Evolutionary conservation across 2,113 vertebrate genomes (phyloP), one percentile per base, ranked within the genome.

Genomic region (Rhineura floridana): DNA sequence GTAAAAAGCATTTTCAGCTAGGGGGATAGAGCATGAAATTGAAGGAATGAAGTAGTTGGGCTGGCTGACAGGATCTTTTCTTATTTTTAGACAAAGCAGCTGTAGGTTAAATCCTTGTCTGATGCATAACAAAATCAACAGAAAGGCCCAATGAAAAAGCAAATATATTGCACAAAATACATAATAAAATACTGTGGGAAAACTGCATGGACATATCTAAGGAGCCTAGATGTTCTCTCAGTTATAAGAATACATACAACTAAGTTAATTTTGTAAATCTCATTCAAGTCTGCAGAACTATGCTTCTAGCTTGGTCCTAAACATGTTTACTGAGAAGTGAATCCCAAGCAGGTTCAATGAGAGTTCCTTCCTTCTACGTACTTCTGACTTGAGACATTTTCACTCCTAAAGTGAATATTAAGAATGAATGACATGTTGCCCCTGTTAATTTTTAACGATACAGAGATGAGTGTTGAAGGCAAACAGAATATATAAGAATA

Each of bases 1-100:
- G 88, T 1, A 4, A 63, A 62, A 88, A 0, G n/a, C 2, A 0
- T 0, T 13, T 84, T 0, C 0, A 1, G 88, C 79, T 48, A 2
- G 1, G 2, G 4, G 23, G 9, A 36, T 25, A 21, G n/a, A 78
- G 10, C 1, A 1, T 63, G 59, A 85, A 85, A 85, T 15, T 50
- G 62, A 83, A 25, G 44, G 46, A 65, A 9, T 33, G 55, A 28
- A 73, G 1, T 0, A 6, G 28, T 1, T 81, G 79, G 39, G 21
- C 12, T 17, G 33, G 6, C 44, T 3, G 75, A 48, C 19, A n/a
- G 19, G 52, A 72, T 0, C 30, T 5, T n/a, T 4, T 39, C 8
- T 67, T 63, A 46, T 39, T 84, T 42, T 39, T 15, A 2, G 0
- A 0, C 13, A 50, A 23, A 52, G 42, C 30, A 6, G 44, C 23